Percentiles rank a stretch among this genome's conserved stretches.
Evolutionary conservation across 2,113 vertebrate genomes (phyloP).

Genomic region (Egretta garzetta): DNA sequence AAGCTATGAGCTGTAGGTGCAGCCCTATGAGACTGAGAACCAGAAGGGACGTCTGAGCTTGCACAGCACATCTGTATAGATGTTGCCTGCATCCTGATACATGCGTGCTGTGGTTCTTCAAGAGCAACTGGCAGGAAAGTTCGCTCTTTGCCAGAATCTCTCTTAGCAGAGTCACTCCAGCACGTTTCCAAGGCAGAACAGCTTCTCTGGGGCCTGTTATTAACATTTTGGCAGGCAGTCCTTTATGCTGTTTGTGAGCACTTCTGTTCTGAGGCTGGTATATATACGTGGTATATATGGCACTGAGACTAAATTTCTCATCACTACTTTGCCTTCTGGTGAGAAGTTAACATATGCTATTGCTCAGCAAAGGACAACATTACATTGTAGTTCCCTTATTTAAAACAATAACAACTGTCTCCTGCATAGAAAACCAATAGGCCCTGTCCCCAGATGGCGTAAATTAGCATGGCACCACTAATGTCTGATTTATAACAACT

Average conservation of each 20-base stretch:
- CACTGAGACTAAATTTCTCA: neutral
- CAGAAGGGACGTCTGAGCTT: neutral
- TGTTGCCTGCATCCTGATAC: neutral
- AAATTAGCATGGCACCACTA: conserved; percentile 47
- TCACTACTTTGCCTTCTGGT: neutral
- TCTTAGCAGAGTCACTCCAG: neutral
- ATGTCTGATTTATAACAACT: conserved; percentile 60
- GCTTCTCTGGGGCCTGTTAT: neutral
- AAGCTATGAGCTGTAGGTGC: neutral
- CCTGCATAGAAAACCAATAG: conserved; percentile 50
- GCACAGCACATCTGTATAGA: neutral
- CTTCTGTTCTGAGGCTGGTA: neutral
- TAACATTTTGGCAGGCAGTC: neutral
- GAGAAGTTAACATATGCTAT: neutral
- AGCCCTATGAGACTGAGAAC: neutral
- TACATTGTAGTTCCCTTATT: neutral
- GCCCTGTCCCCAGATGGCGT: conserved; percentile 47
- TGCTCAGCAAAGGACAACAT: conserved; percentile 50
- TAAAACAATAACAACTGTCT: conserved; percentile 49
- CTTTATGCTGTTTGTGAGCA: neutral
- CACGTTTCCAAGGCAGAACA: neutral
- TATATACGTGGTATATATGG: neutral
- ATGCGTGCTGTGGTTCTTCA: neutral
- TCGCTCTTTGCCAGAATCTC: neutral
- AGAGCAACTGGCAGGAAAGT: neutral